Conservation (phyloP, 2,888 invertebrate genomes). For the Lasius fuliginosus region DNA sequence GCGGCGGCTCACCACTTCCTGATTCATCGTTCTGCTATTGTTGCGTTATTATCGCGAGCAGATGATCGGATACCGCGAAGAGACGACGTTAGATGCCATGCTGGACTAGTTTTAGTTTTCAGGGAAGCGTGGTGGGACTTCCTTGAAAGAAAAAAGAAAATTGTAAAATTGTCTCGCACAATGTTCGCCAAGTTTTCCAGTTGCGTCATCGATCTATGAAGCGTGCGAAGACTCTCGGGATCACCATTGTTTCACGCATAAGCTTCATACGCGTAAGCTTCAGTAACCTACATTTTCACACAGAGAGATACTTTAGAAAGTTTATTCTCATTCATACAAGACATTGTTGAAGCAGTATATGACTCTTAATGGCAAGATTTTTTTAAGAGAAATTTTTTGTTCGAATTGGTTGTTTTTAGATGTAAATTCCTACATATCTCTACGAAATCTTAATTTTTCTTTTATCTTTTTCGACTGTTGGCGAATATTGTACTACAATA, state of each 20-base stretch:
- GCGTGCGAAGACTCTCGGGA: slow-evolving; percentile 34
- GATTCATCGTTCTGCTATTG: slow-evolving; percentile 48
- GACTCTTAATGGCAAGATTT: not conserved
- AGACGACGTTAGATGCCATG: slow-evolving; percentile 56
- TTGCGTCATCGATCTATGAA: slow-evolving; percentile 41
- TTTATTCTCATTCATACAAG: slow-evolving; percentile 1
- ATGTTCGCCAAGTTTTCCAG: slow-evolving; percentile 49
- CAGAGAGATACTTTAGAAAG: not conserved
- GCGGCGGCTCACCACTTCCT: slow-evolving; percentile 30
- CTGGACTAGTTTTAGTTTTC: slow-evolving; percentile 45
- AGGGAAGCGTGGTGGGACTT: slow-evolving; percentile 50
- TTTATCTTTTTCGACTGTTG: not conserved
- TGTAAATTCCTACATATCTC: not conserved
- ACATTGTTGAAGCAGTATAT: not conserved
- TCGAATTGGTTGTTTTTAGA: not conserved
- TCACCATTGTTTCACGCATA: slow-evolving; percentile 20
- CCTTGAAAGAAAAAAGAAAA: slow-evolving; percentile 40
- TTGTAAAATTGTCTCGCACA: slow-evolving; percentile 28
- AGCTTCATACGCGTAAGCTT: slow-evolving; percentile 10
- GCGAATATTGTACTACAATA: slow-evolving; percentile 21
- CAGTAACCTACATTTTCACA: not conserved
- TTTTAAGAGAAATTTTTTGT: not conserved
- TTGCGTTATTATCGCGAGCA: slow-evolving; percentile 35
- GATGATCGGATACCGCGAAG: slow-evolving; percentile 40
- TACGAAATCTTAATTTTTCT: not conserved